These are phyloP conservation scores for Drosophila lutescens DNA, from an alignment of 2,888 invertebrate genomes.

Conservation along the genomic window DNA sequence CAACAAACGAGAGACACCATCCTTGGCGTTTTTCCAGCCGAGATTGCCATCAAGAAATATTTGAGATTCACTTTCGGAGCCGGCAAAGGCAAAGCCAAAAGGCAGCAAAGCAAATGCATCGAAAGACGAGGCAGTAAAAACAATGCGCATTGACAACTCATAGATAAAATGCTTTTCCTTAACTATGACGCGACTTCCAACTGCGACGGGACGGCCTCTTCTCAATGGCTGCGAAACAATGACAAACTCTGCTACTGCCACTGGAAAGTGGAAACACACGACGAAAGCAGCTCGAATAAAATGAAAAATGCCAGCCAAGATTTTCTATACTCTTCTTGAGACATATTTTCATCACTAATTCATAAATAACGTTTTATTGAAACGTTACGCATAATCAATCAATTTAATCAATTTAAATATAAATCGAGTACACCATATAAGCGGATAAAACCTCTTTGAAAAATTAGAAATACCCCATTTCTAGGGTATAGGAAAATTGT, in stretches of 20 bases:
- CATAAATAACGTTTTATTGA: no score
- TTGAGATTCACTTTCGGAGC: conserved; percentile 75
- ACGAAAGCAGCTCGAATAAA: conserved; percentile 27
- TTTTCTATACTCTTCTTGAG: conserved; percentile 1
- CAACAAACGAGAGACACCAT: conserved; percentile 30
- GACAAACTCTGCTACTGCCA: conserved; percentile 29
- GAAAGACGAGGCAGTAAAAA: conserved; percentile 57
- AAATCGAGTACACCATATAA: no score
- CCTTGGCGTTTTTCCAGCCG: conserved; percentile 36
- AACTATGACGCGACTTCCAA: conserved; percentile 54
- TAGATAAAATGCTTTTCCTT: conserved; percentile 70
- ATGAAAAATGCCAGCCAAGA: conserved; percentile 3
- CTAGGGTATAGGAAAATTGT: conserved; percentile 18
- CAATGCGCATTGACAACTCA: conserved; percentile 57
- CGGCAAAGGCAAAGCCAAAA: conserved; percentile 28
- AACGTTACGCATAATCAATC: no score
- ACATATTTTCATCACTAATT: no score
- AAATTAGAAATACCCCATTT: not conserved
- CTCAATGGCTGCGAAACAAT: conserved; percentile 49
- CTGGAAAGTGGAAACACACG: conserved; percentile 43
- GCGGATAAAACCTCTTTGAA: no score
- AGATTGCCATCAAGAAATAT: conserved; percentile 64
- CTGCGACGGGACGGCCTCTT: conserved; percentile 37
- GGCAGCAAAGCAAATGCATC: conserved; percentile 27
- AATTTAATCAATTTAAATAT: no score